Percentiles rank a stretch among this genome's conserved stretches.
phyloP scores from a whole-genome alignment of 2,888 invertebrate species.

The Scaptomyza polygonia region DNA sequence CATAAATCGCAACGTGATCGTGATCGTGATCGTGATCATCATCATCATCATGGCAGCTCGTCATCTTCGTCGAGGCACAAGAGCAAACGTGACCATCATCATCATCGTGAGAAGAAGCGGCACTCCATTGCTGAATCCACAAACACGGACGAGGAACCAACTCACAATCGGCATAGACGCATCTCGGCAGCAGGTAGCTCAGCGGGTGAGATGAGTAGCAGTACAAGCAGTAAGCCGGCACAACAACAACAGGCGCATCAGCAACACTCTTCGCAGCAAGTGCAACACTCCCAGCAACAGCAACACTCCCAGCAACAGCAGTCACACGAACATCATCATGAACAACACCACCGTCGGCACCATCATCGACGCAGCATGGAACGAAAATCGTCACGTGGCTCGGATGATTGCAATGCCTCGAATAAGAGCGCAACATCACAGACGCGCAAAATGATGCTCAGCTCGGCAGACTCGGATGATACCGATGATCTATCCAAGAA shows the following conservation, averaged over 20 bases:
- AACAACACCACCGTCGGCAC: slow-evolving; percentile 57
- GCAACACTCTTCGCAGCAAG: not conserved
- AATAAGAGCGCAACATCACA: slow-evolving; percentile 68
- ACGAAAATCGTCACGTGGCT: slow-evolving; percentile 69
- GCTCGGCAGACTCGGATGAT: slow-evolving; percentile 91
- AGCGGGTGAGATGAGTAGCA: slow-evolving; percentile 66
- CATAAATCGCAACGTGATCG: slow-evolving; percentile 50
- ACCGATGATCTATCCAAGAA: slow-evolving; percentile 87
- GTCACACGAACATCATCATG: slow-evolving; percentile 22
- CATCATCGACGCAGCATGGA: slow-evolving; percentile 71
- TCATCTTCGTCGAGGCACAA: slow-evolving; percentile 80
- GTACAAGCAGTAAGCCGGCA: slow-evolving; percentile 56
- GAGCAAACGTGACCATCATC: slow-evolving; percentile 80
- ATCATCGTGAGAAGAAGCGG: slow-evolving; percentile 83
- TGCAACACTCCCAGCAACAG: slow-evolving; percentile 3
- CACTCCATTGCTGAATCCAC: slow-evolving; percentile 75
- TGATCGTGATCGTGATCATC: slow-evolving; percentile 65
- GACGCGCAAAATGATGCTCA: slow-evolving; percentile 85
- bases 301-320: slow-evolving; percentile 24
- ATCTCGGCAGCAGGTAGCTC: slow-evolving; percentile 71
- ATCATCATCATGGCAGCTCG: slow-evolving; percentile 60
- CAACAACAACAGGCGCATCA: slow-evolving; percentile 43
- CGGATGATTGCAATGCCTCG: slow-evolving; percentile 68
- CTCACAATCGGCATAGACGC: slow-evolving; percentile 68
- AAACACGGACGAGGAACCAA: slow-evolving; percentile 76